Conservation (phyloP, 2,113 vertebrate genomes). For the Dissostichus mawsoni region DNA sequence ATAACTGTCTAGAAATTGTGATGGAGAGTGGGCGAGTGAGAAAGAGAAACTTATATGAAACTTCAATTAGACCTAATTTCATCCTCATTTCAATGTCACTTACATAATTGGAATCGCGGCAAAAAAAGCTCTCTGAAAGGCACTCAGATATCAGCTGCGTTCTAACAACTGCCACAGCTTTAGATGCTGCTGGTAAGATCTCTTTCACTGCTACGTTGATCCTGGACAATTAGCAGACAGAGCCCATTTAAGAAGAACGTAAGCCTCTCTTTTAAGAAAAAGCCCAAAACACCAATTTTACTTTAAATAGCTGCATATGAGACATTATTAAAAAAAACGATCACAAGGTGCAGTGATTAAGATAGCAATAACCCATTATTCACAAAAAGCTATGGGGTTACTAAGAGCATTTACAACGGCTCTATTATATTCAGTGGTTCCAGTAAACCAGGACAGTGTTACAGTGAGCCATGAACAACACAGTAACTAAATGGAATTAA, state of each 20-base stretch:
- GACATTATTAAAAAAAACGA: neutral
- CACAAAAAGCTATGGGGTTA: neutral
- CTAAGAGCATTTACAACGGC: neutral
- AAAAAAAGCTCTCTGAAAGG: neutral
- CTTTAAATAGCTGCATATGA: slow-evolving; percentile 17
- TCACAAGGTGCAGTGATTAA: neutral
- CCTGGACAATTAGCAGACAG: slow-evolving; percentile 13
- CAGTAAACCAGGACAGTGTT: neutral
- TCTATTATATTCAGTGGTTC: slow-evolving; percentile 5
- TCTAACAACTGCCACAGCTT: slow-evolving; percentile 23
- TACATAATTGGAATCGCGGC: slow-evolving; percentile 12
- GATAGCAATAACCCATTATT: neutral
- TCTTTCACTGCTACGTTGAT: slow-evolving; percentile 10
- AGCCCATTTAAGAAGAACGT: neutral
- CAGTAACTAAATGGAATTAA: slow-evolving; percentile 6
- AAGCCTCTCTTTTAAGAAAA: slow-evolving; percentile 30
- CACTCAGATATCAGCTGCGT: neutral
- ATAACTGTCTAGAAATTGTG: slow-evolving; percentile 18
- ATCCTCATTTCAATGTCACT: slow-evolving; percentile 20
- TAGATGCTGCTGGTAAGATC: slow-evolving; percentile 8
- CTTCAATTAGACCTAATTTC: slow-evolving; percentile 20
- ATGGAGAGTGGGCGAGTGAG: slow-evolving; percentile 7
- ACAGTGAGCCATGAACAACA: neutral
- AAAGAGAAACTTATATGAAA: slow-evolving; percentile 13
- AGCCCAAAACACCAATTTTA: slow-evolving; percentile 8